Conservation (phyloP, 2,113 vertebrate species). For the Rhodinocichla rosea region DNA sequence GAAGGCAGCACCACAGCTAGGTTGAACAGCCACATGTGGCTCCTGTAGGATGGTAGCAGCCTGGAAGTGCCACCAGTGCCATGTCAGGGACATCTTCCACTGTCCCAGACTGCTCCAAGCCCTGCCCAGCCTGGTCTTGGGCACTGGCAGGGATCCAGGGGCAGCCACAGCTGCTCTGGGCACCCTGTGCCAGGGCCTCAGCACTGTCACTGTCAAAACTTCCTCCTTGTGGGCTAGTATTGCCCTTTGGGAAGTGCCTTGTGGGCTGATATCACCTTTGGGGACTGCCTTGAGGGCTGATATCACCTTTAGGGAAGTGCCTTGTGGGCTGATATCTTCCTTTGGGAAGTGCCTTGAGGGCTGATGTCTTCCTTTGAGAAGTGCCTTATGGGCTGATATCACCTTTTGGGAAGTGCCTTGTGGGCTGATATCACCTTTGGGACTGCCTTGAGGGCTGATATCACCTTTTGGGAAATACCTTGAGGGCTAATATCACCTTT, state of each 20-base stretch:
- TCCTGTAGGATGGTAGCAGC: not conserved
- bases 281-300: no score
- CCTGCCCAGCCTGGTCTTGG: not conserved
- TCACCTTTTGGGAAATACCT: not conserved
- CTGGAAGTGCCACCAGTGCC: not conserved
- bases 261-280: no score
- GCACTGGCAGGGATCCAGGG: not conserved
- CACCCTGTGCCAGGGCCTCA: not conserved
- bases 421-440: no score
- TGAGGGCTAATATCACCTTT: no score
- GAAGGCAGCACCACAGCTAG: fast-evolving
- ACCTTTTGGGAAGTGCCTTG: not conserved
- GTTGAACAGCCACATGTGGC: fast-evolving
- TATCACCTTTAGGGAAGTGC: no score
- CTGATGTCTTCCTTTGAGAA: no score
- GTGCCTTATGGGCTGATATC: not conserved
- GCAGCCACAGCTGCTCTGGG: not conserved
- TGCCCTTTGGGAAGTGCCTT: no score
- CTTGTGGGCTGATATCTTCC: no score
- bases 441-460: not conserved
- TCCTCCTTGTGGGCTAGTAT: not conserved
- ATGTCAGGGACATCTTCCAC: not conserved
- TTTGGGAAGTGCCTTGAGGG: not conserved
- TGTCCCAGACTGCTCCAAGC: not conserved
- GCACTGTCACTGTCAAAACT: not conserved